These are phyloP conservation scores for Coelopa frigida DNA, from an alignment of 1,140 invertebrate species.

Conservation along the genomic window DNA sequence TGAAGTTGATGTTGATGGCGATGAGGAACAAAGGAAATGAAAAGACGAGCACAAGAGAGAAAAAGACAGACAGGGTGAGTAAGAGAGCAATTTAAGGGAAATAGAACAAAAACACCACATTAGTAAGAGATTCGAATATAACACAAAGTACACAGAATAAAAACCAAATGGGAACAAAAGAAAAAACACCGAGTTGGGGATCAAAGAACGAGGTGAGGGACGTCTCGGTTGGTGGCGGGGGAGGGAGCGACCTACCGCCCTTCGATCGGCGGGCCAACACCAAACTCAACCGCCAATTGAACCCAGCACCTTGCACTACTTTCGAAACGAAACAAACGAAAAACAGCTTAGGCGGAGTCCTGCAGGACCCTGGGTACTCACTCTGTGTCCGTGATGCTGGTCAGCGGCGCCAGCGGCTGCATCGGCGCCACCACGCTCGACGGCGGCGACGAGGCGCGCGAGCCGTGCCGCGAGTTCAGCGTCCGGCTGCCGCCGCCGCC, in stretches of 20 bases:
- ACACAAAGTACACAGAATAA: neutral
- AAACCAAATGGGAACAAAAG: too few species aligned
- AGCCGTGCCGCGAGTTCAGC: conserved; percentile 42
- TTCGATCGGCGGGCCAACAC: too few species aligned
- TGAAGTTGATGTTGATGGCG: neutral
- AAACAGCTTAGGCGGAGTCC: neutral
- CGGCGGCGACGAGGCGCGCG: conserved; percentile 34
- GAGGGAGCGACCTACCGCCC: too few species aligned
- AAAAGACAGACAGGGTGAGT: neutral
- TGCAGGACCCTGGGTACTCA: conserved; percentile 37
- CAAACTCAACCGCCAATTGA: neutral
- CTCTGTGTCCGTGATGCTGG: conserved; percentile 56
- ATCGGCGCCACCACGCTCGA: conserved; percentile 42
- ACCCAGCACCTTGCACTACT: neutral
- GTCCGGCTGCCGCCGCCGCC: conserved; percentile 44
- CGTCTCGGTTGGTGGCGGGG: too few species aligned
- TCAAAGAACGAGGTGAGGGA: too few species aligned
- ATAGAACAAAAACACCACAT: neutral
- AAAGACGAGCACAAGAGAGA: neutral
- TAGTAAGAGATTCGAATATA: neutral
- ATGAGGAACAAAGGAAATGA: neutral
- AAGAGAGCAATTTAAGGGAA: neutral
- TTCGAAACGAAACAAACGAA: conserved; percentile 2
- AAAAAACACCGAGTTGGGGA: too few species aligned
- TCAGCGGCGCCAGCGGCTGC: conserved; percentile 51